Conservation (phyloP, 2,888 invertebrate species). For the Paralinhomoeus sp. region DNA sequence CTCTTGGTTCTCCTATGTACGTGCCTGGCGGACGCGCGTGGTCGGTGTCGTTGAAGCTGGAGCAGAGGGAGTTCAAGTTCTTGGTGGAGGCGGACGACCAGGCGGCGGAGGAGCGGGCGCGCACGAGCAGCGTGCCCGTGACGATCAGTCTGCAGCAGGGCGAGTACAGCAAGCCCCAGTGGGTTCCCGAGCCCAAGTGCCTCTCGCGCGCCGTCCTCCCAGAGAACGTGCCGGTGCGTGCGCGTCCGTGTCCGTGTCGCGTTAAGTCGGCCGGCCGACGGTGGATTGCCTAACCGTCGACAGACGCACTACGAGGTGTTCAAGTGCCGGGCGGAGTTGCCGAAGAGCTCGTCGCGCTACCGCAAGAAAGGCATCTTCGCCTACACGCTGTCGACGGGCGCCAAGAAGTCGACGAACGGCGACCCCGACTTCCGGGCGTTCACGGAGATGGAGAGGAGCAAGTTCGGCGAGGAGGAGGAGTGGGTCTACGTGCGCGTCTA, state of each 20-base stretch:
- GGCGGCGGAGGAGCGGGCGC: constrained; percentile 31
- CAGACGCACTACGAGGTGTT: constrained; percentile 16
- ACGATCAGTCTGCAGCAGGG: constrained; percentile 11
- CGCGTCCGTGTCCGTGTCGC: too few species aligned
- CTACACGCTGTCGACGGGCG: constrained; percentile 11
- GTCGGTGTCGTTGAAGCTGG: too few species aligned
- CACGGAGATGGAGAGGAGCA: constrained; percentile 2
- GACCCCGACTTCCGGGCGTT: constrained; percentile 20
- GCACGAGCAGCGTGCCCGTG: not conserved
- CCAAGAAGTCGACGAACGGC: constrained; percentile 9
- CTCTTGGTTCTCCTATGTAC: not conserved
- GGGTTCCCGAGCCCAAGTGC: constrained; percentile 15
- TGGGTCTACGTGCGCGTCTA: constrained; percentile 16
- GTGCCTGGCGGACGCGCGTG: too few species aligned
- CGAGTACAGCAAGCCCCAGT: constrained; percentile 16
- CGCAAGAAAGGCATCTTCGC: constrained; percentile 8
- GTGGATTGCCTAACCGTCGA: too few species aligned
- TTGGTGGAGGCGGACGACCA: constrained; percentile 54
- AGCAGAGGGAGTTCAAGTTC: constrained; percentile 29
- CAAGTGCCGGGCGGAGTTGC: constrained; percentile 14
- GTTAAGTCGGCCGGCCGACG: too few species aligned
- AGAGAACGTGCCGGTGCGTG: constrained; percentile 12
- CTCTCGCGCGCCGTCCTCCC: constrained; percentile 9
- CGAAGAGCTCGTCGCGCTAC: constrained; percentile 8
- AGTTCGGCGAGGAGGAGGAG: constrained; percentile 3